These are phyloP conservation scores for Scomber scombrus DNA, from an alignment of 2,113 vertebrate species.

Conservation along the genomic window DNA sequence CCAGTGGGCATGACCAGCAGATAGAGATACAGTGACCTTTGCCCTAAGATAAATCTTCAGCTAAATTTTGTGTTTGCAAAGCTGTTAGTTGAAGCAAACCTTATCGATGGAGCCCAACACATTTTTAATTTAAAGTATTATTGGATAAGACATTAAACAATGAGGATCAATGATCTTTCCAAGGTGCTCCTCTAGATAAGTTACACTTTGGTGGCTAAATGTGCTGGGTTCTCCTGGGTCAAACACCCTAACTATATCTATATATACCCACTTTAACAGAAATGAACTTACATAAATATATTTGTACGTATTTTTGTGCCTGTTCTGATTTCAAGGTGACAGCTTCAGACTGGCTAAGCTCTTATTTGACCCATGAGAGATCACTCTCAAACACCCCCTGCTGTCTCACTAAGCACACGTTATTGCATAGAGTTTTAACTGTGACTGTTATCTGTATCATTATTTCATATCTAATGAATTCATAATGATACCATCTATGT, in stretches of 20 bases:
- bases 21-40: slow-evolving; percentile 57
- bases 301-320: slow-evolving; percentile 29
- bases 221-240: not conserved
- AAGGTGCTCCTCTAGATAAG: slow-evolving; percentile 40
- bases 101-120: slow-evolving; percentile 33
- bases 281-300: slow-evolving; percentile 2
- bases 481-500: slow-evolving; percentile 68
- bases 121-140: slow-evolving; percentile 25
- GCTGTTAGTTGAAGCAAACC: slow-evolving; percentile 21
- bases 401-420: slow-evolving; percentile 47
- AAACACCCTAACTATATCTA: not conserved
- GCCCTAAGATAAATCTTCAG: slow-evolving; percentile 47
- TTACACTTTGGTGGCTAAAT: slow-evolving; percentile 19
- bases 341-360: slow-evolving; percentile 46
- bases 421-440: slow-evolving; percentile 53
- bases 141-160: slow-evolving; percentile 8
- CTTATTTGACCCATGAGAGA: slow-evolving; percentile 50
- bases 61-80: slow-evolving; percentile 36
- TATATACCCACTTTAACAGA: not conserved
- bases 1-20: slow-evolving; percentile 26
- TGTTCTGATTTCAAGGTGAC: slow-evolving; percentile 52
- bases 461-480: slow-evolving; percentile 73
- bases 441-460: slow-evolving; percentile 66
- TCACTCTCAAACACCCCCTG: slow-evolving; percentile 17
- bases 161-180: slow-evolving; percentile 24